Base-by-base conservation (phyloP, 1,140 invertebrate genomes). In the Lordiphosa clarofinis region DNA sequence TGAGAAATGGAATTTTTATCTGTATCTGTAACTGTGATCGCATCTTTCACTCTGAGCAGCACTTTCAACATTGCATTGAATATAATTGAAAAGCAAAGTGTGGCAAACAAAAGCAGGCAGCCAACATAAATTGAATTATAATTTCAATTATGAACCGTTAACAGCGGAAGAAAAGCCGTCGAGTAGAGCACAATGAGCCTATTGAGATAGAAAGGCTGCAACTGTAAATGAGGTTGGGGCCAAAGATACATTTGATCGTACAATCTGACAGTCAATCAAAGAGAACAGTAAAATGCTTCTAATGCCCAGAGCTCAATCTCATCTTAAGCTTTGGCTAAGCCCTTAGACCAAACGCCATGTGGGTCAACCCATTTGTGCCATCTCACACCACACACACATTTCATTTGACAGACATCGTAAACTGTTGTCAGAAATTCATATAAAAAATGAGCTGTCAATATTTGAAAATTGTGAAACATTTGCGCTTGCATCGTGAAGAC, bases 141-240 rank as follows among this genome's bases (percentile, higher is more conserved):
- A 82, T 81, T 81, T 81, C 76, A 81, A 81, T 81, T 81, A 81
- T 73, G 78, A 76, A 76, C 76, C 67, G 76, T 81, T 82, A 81
- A 84, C 72, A 82, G 76, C 76, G 76, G 76, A 81, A 81, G 76
- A 81, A 84, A 81, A 76, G 59, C 72, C 42, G 19, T 37, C 15
- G 64, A 46, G 13, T 37, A 52, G 35, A 33, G 35, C 47, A 79
- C 75, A 79, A 79, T 65, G 74, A 42, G 74, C 60, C 70, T 69
- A 79, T 79, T 81, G 72, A 81, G 57, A 68, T 42, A 56, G 13
- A 47, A 56, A 48, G 19, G 19, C 19, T 33, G 43, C 61, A 81
- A 76, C 76, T 82, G 76, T 81, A 81, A 76, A 81, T 81, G 76
- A 82, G 76, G 76, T 81, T 81, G 72, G 46, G 62, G 33, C 33